Evolutionary conservation across 1,140 invertebrate species (phyloP).

Genomic region (Paraescarpia echinospica): DNA sequence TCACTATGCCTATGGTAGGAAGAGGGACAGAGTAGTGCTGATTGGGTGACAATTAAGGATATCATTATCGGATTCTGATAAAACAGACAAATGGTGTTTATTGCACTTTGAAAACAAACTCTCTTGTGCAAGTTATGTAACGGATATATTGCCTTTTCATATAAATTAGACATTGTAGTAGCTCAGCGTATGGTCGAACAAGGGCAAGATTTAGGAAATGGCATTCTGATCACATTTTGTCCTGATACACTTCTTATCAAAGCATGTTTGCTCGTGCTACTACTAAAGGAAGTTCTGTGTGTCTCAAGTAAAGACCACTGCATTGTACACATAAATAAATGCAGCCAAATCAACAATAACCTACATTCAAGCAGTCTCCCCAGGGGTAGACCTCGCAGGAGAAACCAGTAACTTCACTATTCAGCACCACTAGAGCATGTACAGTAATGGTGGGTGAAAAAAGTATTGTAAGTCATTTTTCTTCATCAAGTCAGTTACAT

Average conservation of each 20-base stretch:
- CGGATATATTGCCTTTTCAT: too few species aligned
- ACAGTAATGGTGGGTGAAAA: not conserved
- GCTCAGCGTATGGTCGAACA: too few species aligned
- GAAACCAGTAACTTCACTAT: not conserved
- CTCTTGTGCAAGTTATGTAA: too few species aligned
- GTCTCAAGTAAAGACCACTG: not conserved
- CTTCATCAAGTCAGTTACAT: not conserved
- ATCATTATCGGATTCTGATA: too few species aligned
- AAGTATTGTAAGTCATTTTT: not conserved
- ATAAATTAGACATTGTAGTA: too few species aligned
- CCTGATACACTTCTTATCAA: not conserved
- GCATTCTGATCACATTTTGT: too few species aligned
- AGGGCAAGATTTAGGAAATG: too few species aligned
- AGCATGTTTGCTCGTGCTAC: not conserved
- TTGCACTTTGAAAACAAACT: too few species aligned
- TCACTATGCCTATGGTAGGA: too few species aligned
- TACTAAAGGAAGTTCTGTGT: not conserved
- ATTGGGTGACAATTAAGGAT: too few species aligned
- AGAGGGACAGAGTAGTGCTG: too few species aligned
- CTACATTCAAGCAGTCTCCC: not conserved
- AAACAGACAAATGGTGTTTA: too few species aligned
- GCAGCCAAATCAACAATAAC: not conserved
- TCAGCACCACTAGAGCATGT: not conserved
- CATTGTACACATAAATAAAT: not conserved
- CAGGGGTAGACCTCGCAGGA: not conserved